A percentile compares a stretch with the other conserved stretches of the same genome.
phyloP scores from a whole-genome alignment of 2,888 invertebrate genomes.

The Aporophyla lueneburgensis region DNA sequence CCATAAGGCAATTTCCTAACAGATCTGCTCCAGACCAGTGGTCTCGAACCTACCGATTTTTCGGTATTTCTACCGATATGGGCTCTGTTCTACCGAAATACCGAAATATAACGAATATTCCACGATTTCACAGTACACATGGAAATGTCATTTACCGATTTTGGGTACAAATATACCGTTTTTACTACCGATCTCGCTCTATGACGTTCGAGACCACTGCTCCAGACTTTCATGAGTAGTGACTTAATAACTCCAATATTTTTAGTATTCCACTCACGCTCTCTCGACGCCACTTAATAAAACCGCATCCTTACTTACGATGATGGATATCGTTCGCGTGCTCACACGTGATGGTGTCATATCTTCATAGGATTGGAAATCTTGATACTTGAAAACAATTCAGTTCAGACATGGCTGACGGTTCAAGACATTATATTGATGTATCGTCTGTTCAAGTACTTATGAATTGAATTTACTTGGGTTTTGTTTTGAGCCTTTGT shows the following conservation, averaged over 20 bases:
- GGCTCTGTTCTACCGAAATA: no score
- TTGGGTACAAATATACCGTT: no score
- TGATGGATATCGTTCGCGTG: constrained; percentile 59
- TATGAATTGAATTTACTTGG: constrained; percentile 28
- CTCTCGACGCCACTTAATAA: constrained; percentile 16
- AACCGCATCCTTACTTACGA: constrained; percentile 17
- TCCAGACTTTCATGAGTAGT: not conserved
- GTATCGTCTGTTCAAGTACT: constrained; percentile 3
- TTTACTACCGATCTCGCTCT: no score
- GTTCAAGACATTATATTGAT: constrained; percentile 38
- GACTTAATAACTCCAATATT: not conserved
- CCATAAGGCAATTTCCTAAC: not conserved
- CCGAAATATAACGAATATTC: no score
- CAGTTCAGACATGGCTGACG: constrained; percentile 31
- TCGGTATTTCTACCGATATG: no score
- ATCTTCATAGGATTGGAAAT: constrained; percentile 61
- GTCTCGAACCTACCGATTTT: no score
- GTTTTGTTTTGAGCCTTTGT: not conserved
- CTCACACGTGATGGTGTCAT: constrained; percentile 50
- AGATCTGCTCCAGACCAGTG: no score
- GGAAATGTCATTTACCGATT: no score
- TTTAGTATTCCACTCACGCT: not conserved
- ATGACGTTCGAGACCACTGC: no score
- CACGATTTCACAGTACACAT: no score
- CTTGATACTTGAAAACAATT: constrained; percentile 54